Conservation (phyloP, 2,888 invertebrate species). For the Timema podura region DNA sequence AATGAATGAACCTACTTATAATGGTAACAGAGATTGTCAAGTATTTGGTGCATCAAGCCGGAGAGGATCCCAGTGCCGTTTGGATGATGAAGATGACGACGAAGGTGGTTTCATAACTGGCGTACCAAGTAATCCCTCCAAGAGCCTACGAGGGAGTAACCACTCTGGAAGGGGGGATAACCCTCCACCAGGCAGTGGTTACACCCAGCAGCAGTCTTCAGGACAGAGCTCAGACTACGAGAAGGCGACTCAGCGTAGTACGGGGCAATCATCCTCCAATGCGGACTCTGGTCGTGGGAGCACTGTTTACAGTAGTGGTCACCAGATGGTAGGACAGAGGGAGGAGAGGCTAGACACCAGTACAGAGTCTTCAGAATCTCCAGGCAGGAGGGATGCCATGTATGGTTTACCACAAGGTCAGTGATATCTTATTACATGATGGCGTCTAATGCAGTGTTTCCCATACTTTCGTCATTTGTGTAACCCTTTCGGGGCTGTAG, state of each 20-base stretch:
- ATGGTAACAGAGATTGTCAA: background rate
- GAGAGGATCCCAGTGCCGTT: conserved; percentile 61
- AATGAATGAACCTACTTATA: background rate
- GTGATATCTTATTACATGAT: background rate
- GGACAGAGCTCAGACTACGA: conserved; percentile 58
- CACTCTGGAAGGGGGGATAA: conserved; percentile 6
- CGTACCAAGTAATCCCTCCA: conserved; percentile 5
- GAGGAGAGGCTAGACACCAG: conserved; percentile 32
- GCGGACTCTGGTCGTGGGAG: conserved; percentile 78
- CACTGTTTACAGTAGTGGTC: conserved; percentile 71
- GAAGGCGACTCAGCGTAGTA: conserved; percentile 56
- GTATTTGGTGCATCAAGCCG: background rate
- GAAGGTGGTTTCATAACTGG: conserved; percentile 57
- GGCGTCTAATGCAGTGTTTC: background rate
- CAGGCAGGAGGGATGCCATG: conserved; percentile 14
- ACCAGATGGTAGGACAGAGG: conserved; percentile 23
- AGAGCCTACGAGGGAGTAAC: conserved; percentile 12
- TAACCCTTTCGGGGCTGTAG: background rate
- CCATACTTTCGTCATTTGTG: no score
- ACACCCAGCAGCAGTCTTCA: conserved; percentile 23
- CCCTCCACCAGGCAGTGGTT: background rate
- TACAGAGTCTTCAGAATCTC: conserved; percentile 31
- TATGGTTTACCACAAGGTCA: conserved; percentile 17
- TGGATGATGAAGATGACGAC: conserved; percentile 57
- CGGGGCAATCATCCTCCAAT: conserved; percentile 61